Evolutionary conservation across 2,797 vertebrate genomes (phyloP).

Genomic region (Amblyopsis hoosieri): DNA sequence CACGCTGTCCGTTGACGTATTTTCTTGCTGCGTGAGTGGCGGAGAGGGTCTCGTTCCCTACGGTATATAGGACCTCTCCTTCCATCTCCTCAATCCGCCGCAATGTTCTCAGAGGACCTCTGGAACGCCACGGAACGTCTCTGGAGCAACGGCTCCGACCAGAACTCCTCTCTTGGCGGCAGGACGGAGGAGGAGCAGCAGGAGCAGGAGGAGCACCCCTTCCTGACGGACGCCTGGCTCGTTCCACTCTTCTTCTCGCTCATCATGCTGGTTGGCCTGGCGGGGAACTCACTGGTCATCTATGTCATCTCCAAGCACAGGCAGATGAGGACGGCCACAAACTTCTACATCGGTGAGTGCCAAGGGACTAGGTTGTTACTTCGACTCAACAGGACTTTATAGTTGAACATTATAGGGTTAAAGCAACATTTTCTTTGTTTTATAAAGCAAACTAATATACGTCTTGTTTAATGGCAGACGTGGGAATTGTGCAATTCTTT

Average conservation of each 20-base stretch:
- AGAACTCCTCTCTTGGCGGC: conserved; percentile 67
- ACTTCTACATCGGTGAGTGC: conserved; percentile 88
- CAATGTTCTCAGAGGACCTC: conserved; percentile 57
- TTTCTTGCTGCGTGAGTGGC: not conserved
- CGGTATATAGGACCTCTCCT: not conserved
- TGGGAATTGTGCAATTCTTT: too few relatives aligned
- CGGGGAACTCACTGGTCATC: conserved; percentile 86
- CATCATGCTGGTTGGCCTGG: conserved; percentile 85
- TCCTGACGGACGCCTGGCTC: conserved; percentile 87
- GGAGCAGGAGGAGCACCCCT: conserved; percentile 74
- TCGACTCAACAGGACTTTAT: not conserved
- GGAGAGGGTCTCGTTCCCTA: not conserved
- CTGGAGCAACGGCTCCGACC: conserved; percentile 63
- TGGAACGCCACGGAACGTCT: conserved; percentile 70
- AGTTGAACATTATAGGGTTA: not conserved
- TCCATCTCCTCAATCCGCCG: conserved; percentile 25
- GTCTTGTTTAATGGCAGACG: too few relatives aligned
- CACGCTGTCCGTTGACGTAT: not conserved
- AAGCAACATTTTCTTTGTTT: too few relatives aligned
- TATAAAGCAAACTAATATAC: too few relatives aligned
- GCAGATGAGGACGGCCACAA: conserved; percentile 87
- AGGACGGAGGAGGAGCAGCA: conserved; percentile 26
- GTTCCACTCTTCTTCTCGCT: conserved; percentile 86
- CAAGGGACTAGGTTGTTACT: not conserved
- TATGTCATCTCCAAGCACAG: conserved; percentile 86